Evolutionary conservation across 2,797 vertebrate genomes (phyloP).

Genomic region (Ataeniobius toweri): DNA sequence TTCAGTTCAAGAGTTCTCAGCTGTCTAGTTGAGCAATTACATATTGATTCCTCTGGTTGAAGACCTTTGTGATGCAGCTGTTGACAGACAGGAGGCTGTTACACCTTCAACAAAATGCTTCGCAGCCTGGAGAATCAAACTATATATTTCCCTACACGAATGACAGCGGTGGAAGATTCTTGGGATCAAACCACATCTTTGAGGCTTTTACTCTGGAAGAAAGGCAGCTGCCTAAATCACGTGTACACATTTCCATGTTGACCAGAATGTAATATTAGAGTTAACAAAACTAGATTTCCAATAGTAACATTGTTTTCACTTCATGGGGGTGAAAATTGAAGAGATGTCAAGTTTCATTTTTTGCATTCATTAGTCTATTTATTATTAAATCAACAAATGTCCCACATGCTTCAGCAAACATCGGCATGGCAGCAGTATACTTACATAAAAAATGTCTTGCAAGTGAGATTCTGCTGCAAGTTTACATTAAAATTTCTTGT

Average conservation of each 20-base stretch:
- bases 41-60: slow-evolving; percentile 51
- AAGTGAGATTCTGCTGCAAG: slow-evolving; percentile 3
- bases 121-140: not conserved
- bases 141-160: slow-evolving; percentile 8
- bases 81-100: slow-evolving; percentile 37
- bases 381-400: not conserved
- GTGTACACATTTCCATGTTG: slow-evolving; percentile 37
- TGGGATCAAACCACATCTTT: not conserved
- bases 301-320: not conserved
- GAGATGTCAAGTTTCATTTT: not conserved
- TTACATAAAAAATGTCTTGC: slow-evolving; percentile 5
- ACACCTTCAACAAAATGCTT: slow-evolving; percentile 27
- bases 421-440: not conserved
- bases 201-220: slow-evolving; percentile 2
- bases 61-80: slow-evolving; percentile 30
- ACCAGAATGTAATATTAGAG: slow-evolving; percentile 11
- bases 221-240: slow-evolving; percentile 1
- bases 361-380: not conserved
- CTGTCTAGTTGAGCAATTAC: slow-evolving; percentile 42
- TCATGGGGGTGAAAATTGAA: not conserved
- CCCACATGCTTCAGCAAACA: not conserved
- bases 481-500: slow-evolving; percentile 1
- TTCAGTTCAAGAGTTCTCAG: slow-evolving; percentile 15
- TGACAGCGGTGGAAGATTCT: not conserved
- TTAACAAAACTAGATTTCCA: slow-evolving; percentile 31